Evolutionary conservation across 2,113 vertebrate species (phyloP).

Genomic region (Poeciliopsis turrubarensis): DNA sequence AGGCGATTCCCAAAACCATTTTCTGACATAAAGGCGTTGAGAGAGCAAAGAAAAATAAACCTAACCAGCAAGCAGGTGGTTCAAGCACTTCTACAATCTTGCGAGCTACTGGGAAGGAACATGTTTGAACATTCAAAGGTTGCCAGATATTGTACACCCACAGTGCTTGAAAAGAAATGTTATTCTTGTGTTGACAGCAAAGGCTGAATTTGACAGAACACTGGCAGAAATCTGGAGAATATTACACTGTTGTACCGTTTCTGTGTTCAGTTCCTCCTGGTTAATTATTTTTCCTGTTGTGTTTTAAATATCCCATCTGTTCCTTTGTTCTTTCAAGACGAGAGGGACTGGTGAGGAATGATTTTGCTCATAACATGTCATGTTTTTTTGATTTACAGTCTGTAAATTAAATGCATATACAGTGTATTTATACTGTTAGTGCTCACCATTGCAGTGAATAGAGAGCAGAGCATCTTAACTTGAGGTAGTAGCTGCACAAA

Average conservation of each 20-base stretch:
- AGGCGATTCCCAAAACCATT: constrained; percentile 35
- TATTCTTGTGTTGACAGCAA: constrained; percentile 57
- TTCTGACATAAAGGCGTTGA: constrained; percentile 41
- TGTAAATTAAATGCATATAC: too few relatives aligned
- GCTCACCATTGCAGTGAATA: too few relatives aligned
- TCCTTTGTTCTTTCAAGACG: constrained; percentile 55
- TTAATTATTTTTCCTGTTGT: constrained; percentile 64
- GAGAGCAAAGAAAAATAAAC: constrained; percentile 24
- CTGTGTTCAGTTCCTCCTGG: constrained; percentile 27
- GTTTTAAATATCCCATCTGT: constrained; percentile 62
- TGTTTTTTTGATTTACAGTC: too few relatives aligned
- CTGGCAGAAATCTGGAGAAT: constrained; percentile 58
- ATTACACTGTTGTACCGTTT: constrained; percentile 31
- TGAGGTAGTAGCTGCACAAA: too few relatives aligned
- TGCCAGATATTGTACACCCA: constrained; percentile 53
- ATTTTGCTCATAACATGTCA: constrained; percentile 26
- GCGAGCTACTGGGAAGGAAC: constrained; percentile 53
- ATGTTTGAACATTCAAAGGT: constrained; percentile 62
- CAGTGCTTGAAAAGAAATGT: constrained; percentile 55
- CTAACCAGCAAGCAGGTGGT: constrained; percentile 57
- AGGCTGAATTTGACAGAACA: constrained; percentile 63
- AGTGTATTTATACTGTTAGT: too few relatives aligned
- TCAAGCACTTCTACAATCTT: constrained; percentile 61
- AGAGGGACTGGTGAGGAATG: constrained; percentile 17
- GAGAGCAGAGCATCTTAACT: too few relatives aligned